Evolutionary conservation across 2,797 vertebrate genomes (phyloP), one percentile per base, ranked within the genome.

Genomic region (Chlorospingus semifuscus): DNA sequence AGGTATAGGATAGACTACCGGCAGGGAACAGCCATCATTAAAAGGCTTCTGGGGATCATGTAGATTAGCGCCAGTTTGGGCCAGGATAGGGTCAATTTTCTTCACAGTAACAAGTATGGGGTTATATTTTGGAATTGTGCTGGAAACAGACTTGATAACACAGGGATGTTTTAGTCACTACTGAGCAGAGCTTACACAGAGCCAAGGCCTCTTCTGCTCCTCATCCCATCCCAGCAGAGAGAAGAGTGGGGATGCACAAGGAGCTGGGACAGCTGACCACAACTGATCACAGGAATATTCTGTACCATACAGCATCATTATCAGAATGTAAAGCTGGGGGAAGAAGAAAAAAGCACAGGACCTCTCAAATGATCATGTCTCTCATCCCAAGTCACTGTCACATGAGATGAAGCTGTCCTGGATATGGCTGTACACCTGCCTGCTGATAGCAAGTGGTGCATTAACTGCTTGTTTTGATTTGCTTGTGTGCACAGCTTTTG

Each of bases 291-390:
- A 64, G 15, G 44, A 22, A 32, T 41, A 64, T 57, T 83, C 44
- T 47, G 10, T 16, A 21, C 23, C 13, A 17, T 21, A 29, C 10
- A 29, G 8, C 8, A 32, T 55, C 10, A 49, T 42, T 47, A 41
- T 55, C 19, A 49, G 27, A 75, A 69, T 55, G 37, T 37, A 61
- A 61, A 75, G 9, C 5, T 42, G 11, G 3, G 8, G 5, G 11
- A 55, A 75, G 36, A 55, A 42, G 2, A n/a, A 61, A 41, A 22
- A 42, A 47, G 8, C 32, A 24, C 12, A 32, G 12, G 27, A 37
- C 13, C 17, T 36, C 16, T 21, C 2, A 3, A 42, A 19, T 53
- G 15, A 20, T 68, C 19, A 20, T 0, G 0, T 34, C n/a, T 68
- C 11, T 21, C 32, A 42, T 42, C 9, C 19, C 19, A 29, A 9